A percentile compares a stretch with the other conserved stretches of the same genome.
These are phyloP conservation scores for Daubentonia madagascariensis DNA, from an alignment of 2,113 vertebrate genomes.

Conservation along the genomic window DNA sequence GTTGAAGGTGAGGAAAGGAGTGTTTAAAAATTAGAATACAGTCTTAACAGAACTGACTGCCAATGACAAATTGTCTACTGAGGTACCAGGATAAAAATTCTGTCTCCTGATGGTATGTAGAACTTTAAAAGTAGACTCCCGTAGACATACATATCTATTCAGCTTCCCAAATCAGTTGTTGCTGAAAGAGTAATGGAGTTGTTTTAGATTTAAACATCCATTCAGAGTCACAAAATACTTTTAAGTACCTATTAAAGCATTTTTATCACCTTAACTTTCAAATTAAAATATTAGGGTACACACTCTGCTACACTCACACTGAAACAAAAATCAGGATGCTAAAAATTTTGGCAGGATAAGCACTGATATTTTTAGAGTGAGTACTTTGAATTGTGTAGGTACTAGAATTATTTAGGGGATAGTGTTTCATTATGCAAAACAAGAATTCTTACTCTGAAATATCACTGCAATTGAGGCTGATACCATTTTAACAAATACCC, in stretches of 20 bases:
- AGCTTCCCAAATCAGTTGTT: not conserved
- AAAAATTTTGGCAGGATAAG: not conserved
- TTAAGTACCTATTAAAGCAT: constrained; percentile 8
- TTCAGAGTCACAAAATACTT: constrained; percentile 22
- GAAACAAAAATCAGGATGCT: not conserved
- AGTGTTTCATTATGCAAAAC: constrained; percentile 51
- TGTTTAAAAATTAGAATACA: constrained; percentile 55
- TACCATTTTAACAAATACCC: not conserved
- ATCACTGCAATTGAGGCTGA: not conserved
- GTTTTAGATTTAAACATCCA: constrained; percentile 6
- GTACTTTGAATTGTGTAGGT: not conserved
- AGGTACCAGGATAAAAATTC: not conserved
- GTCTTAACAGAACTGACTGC: constrained; percentile 42
- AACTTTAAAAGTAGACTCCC: not conserved
- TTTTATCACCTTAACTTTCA: constrained; percentile 46
- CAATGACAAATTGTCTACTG: constrained; percentile 56
- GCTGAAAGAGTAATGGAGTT: not conserved
- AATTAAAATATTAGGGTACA: constrained; percentile 12
- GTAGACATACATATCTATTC: not conserved
- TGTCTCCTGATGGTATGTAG: not conserved
- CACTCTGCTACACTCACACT: not conserved
- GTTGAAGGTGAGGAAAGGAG: constrained; percentile 68
- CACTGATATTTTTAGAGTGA: constrained; percentile 13
- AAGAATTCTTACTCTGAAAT: constrained; percentile 35
- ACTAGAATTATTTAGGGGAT: constrained; percentile 25